Evolutionary conservation across 2,113 vertebrate species (phyloP).

Genomic region (Myotis davidii): DNA sequence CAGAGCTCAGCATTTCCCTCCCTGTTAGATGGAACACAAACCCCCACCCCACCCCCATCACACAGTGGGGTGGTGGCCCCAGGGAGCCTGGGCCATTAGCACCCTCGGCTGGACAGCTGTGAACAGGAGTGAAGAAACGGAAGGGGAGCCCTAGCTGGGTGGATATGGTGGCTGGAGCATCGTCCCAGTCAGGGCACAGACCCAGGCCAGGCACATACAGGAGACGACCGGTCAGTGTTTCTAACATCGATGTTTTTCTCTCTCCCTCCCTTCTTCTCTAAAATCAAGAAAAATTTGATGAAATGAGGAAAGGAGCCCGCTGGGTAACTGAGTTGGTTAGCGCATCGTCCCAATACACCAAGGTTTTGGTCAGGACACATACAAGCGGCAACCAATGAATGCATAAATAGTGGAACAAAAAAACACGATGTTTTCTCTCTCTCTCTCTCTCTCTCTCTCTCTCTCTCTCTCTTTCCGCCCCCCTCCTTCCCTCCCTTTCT

Average conservation of each 20-base stretch:
- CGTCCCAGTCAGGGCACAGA: neutral
- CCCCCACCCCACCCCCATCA: neutral
- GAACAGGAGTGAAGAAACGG: neutral
- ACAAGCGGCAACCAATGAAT: neutral
- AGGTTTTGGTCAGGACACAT: neutral
- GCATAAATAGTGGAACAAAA: neutral
- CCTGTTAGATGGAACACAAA: conserved; percentile 23
- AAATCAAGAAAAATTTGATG: neutral
- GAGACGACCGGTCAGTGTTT: neutral
- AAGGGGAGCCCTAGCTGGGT: neutral
- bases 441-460: neutral
- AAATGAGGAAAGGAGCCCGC: neutral
- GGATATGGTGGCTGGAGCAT: neutral
- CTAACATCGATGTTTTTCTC: neutral
- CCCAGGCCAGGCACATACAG: neutral
- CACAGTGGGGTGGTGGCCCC: neutral
- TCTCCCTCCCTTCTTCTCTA: neutral
- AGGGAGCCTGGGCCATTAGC: conserved; percentile 64
- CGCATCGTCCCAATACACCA: neutral
- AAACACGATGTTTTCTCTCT: neutral
- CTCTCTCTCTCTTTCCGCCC: neutral
- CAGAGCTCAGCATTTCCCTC: conserved; percentile 67
- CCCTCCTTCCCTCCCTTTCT: neutral
- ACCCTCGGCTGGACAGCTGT: conserved; percentile 48
- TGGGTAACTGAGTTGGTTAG: neutral